Conservation (phyloP, 2,797 vertebrate genomes). For the Rhinophrynus dorsalis region DNA sequence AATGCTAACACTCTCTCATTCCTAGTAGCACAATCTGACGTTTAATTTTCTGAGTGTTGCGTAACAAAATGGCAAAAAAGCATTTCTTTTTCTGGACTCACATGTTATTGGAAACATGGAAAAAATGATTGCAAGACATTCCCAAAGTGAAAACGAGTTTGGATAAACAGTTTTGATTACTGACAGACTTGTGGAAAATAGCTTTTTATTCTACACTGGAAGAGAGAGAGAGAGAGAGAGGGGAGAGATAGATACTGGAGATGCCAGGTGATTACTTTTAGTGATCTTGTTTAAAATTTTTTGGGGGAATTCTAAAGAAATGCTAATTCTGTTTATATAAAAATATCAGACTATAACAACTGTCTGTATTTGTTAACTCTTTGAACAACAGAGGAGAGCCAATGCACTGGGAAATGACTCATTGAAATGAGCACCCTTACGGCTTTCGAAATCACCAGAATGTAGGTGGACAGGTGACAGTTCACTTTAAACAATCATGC, state of each 20-base stretch:
- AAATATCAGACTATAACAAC: too few relatives aligned
- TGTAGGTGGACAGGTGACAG: too few relatives aligned
- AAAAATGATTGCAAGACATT: conserved; percentile 44
- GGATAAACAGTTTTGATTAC: conserved; percentile 49
- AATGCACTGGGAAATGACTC: too few relatives aligned
- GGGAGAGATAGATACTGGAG: neutral
- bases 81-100: conserved; percentile 27
- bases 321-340: neutral
- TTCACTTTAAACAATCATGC: too few relatives aligned
- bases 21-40: neutral
- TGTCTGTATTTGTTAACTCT: too few relatives aligned
- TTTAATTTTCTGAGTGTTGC: conserved; percentile 29
- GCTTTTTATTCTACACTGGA: conserved; percentile 32
- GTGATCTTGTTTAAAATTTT: neutral
- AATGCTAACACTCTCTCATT: neutral
- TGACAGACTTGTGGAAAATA: conserved; percentile 44
- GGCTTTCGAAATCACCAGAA: too few relatives aligned
- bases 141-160: conserved; percentile 42
- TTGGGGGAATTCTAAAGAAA: neutral
- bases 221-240: conserved; percentile 21
- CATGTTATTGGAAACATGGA: conserved; percentile 48
- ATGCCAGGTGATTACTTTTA: conserved; percentile 36
- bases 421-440: too few relatives aligned
- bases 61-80: conserved; percentile 16
- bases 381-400: too few relatives aligned